phyloP scores from a whole-genome alignment of 2,888 invertebrate species.

The Argynnis bischoffii region DNA sequence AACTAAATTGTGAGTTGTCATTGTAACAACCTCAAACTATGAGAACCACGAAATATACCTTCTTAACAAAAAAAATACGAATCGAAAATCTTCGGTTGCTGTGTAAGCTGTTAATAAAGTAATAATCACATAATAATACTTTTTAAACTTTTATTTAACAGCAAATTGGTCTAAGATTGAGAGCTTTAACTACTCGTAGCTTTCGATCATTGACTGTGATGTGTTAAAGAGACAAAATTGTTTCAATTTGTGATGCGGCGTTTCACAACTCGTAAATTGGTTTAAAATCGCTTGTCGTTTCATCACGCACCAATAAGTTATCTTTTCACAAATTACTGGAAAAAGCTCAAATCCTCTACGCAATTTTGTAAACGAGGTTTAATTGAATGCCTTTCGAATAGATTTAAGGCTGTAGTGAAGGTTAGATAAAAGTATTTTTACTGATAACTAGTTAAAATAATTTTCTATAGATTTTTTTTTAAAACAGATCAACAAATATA shows the following conservation, averaged over 20 bases:
- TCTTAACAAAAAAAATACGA: background rate
- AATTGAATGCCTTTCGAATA: background rate
- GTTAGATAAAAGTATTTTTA: too few species aligned
- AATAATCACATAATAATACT: slow-evolving; percentile 8
- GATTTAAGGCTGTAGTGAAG: too few species aligned
- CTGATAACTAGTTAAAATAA: too few species aligned
- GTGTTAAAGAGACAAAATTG: slow-evolving; percentile 20
- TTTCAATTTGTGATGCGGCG: slow-evolving; percentile 16
- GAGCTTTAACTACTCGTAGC: background rate
- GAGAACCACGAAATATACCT: background rate
- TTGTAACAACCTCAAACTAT: background rate
- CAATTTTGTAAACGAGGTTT: slow-evolving; percentile 10
- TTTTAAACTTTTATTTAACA: slow-evolving; percentile 8
- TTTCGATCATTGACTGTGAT: slow-evolving; percentile 10
- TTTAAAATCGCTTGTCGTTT: slow-evolving; percentile 22
- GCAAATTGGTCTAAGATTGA: slow-evolving; percentile 12
- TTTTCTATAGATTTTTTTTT: too few species aligned
- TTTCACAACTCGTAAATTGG: slow-evolving; percentile 15
- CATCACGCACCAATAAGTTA: slow-evolving; percentile 29
- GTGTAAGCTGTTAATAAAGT: slow-evolving; percentile 2
- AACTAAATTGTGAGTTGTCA: too few species aligned
- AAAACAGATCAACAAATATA: too few species aligned
- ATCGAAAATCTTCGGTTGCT: too few species aligned
- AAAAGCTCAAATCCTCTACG: slow-evolving; percentile 10
- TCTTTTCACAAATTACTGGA: slow-evolving; percentile 18